Evolutionary conservation across 2,888 invertebrate species (phyloP).

Genomic region (Palloptera scutellata): DNA sequence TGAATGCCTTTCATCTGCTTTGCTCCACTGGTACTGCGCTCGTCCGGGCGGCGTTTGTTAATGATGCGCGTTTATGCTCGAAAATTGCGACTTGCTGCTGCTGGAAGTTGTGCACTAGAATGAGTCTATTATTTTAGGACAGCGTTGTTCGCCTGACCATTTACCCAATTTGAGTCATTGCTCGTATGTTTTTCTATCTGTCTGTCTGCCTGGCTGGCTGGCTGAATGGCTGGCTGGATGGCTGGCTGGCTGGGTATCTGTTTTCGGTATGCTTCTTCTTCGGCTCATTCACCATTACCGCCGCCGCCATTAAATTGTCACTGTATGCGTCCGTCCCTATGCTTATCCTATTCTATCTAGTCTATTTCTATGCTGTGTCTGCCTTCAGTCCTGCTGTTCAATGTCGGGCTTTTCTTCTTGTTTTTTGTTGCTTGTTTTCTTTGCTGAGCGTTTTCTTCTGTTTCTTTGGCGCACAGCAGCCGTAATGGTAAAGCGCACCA

Average conservation of each 20-base stretch:
- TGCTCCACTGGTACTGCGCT: too few relatives aligned
- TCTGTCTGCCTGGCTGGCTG: constrained; percentile 21
- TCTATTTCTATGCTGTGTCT: not conserved
- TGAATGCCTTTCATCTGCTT: too few relatives aligned
- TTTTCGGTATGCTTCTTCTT: not conserved
- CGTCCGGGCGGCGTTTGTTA: too few relatives aligned
- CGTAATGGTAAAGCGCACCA: constrained; percentile 63
- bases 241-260: constrained; percentile 16
- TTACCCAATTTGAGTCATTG: not conserved
- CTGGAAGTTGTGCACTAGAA: too few relatives aligned
- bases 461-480: constrained; percentile 43
- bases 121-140: too few relatives aligned
- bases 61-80: too few relatives aligned
- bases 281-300: not conserved
- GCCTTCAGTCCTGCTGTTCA: constrained; percentile 38
- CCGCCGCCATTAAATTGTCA: not conserved
- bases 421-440: too few relatives aligned
- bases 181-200: constrained; percentile 19
- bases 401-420: constrained; percentile 38
- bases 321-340: constrained; percentile 4
- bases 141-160: too few relatives aligned
- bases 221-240: constrained; percentile 6
- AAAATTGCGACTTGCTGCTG: too few relatives aligned
- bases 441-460: constrained; percentile 45
- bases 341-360: constrained; percentile 5